Conservation (phyloP, 1,140 invertebrate species). For the Aethina tumida region DNA sequence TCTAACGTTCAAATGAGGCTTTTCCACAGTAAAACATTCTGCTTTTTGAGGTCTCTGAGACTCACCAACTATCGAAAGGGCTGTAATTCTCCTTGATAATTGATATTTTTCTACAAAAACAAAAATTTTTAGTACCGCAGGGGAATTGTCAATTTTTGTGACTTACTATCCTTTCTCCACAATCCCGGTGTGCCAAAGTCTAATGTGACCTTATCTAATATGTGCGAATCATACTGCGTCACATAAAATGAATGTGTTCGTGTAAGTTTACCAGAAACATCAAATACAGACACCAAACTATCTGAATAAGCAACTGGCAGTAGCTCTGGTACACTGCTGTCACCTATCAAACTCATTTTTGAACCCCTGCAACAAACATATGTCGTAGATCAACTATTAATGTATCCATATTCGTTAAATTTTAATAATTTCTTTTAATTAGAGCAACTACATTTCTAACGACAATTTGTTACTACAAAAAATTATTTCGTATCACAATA, state of each 20-base stretch:
- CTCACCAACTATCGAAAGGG: constrained; percentile 42
- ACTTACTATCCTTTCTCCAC: constrained; percentile 25
- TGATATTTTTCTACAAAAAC: constrained; percentile 20
- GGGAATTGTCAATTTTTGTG: too few species aligned
- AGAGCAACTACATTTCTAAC: too few species aligned
- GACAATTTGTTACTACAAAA: too few species aligned
- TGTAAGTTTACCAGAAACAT: constrained; percentile 33
- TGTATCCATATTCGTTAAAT: too few species aligned
- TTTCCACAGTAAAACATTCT: constrained; percentile 7
- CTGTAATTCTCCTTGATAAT: constrained; percentile 39
- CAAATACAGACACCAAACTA: constrained; percentile 34
- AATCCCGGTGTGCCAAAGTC: constrained; percentile 28
- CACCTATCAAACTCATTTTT: constrained; percentile 25
- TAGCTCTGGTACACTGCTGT: constrained; percentile 25
- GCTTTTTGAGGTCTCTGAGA: constrained; percentile 16
- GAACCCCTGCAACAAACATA: too few species aligned
- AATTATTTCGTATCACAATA: too few species aligned
- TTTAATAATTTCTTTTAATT: too few species aligned
- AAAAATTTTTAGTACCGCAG: constrained; percentile 4
- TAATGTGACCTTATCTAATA: constrained; percentile 31
- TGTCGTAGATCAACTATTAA: too few species aligned
- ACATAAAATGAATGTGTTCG: constrained; percentile 33
- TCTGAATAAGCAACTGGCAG: constrained; percentile 30
- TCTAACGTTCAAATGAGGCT: constrained; percentile 14
- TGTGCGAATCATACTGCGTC: constrained; percentile 33